Evolutionary conservation across 2,888 invertebrate genomes (phyloP), one percentile per base, ranked within the genome.

Genomic region (Drosophila infuscata): DNA sequence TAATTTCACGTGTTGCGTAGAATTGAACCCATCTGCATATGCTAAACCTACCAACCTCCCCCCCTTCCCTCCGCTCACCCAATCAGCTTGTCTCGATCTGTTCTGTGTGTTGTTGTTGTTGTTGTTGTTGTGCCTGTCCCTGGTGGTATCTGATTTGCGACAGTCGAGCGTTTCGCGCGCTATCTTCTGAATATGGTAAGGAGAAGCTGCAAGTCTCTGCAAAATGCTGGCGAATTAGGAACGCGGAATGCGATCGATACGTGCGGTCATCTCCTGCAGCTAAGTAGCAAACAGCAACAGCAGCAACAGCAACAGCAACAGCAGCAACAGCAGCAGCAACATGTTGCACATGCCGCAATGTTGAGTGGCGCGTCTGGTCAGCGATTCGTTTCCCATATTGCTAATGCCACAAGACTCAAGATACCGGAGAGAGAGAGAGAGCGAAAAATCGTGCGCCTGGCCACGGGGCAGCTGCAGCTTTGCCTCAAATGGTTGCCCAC

Each of bases 171-270:
- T 36, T 46, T 62, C 41, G 58, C 41, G 58, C 70, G 85, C 75
- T 83, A 78, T 82, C 88, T 76, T 68, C 89, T 90, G 87, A 76
- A 90, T 90, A 87, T 87, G 89, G 90, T 83, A 89, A 88, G 73
- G 68, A 61, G 72, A 60, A 73, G 70, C 70, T 38, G 57, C 32
- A 49, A 53, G 59, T 68, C 71, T 66, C 70, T 51, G 86, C 70
- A 85, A 88, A 82, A 89, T 86, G 84, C 79, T 82, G 74, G 90
- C 91, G 88, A 90, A 88, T 88, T 88, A 88, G 88, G 90, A 84
- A 84, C 88, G 88, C 88, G 88, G 91, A 88, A 88, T 88, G 90
- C 91, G 91, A 88, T 88, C 91, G 88, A 90, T 89, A 88, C 91
- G 88, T 90, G 89, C 89, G 78, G 87, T 82, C 82, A 89, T 89